Evolutionary conservation across 2,888 invertebrate species (phyloP).

Genomic region (Pachydiplax longipennis): DNA sequence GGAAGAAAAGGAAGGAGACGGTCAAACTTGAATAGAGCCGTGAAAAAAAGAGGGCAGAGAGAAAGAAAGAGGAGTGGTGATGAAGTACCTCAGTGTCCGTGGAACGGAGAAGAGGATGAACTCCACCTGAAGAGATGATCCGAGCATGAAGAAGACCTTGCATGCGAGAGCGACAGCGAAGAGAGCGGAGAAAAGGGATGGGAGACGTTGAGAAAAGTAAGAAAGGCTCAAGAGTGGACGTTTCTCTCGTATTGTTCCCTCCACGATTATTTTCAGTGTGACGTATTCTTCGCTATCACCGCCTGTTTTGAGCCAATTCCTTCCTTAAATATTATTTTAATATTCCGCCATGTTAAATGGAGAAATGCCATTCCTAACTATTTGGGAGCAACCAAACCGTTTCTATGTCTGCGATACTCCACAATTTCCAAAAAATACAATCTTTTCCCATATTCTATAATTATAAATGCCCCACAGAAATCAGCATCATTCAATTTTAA

Average conservation of each 20-base stretch:
- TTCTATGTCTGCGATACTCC: too few species aligned
- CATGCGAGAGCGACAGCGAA: background rate
- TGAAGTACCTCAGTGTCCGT: slow-evolving; percentile 20
- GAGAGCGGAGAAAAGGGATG: background rate
- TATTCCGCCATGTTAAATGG: too few species aligned
- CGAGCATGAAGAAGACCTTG: background rate
- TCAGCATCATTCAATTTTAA: too few species aligned
- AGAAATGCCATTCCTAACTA: too few species aligned
- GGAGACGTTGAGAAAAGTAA: background rate
- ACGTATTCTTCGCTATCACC: background rate
- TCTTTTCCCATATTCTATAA: too few species aligned
- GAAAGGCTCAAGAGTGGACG: background rate
- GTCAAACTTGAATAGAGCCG: background rate
- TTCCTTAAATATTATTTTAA: too few species aligned
- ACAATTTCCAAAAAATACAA: too few species aligned
- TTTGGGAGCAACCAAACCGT: too few species aligned
- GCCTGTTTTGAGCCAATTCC: too few species aligned
- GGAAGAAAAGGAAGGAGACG: background rate
- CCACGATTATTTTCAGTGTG: background rate
- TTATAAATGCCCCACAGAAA: too few species aligned
- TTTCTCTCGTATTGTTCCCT: background rate
- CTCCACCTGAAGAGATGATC: slow-evolving; percentile 24
- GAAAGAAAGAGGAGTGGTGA: background rate
- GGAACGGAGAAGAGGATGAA: slow-evolving; percentile 8
- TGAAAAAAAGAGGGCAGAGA: background rate